These are phyloP conservation scores for Ichneumoninae sp. DNA, from an alignment of 2,888 invertebrate species.

Conservation along the genomic window DNA sequence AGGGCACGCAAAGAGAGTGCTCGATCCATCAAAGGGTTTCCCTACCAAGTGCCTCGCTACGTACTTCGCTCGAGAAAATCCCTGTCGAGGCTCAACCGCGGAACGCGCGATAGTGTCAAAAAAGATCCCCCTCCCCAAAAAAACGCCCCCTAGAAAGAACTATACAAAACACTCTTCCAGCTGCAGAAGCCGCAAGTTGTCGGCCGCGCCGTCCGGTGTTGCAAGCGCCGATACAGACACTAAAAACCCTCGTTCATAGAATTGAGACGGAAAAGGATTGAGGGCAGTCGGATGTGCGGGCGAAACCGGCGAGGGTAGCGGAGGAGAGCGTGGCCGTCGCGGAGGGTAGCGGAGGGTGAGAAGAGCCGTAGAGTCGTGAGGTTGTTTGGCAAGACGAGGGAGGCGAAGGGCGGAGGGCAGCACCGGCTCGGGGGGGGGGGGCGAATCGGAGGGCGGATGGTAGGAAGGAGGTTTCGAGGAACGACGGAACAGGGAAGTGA, in stretches of 20 bases:
- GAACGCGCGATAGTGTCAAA: conserved; percentile 19
- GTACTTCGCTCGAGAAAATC: not conserved
- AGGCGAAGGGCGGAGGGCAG: conserved; percentile 53
- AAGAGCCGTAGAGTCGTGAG: conserved; percentile 56
- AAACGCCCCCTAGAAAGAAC: no score
- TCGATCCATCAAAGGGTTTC: conserved; percentile 17
- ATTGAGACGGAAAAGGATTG: conserved; percentile 61
- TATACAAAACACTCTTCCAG: no score
- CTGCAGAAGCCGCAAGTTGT: not conserved
- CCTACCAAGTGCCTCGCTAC: not conserved
- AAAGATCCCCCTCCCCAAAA: not conserved
- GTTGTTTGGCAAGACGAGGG: conserved; percentile 63
- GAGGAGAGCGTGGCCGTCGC: conserved; percentile 63
- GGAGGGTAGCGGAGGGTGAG: conserved; percentile 50
- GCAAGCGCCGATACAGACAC: conserved; percentile 16
- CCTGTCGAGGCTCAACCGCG: not conserved
- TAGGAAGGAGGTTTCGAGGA: conserved; percentile 18
- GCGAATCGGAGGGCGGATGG: conserved; percentile 1
- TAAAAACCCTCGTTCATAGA: conserved; percentile 21
- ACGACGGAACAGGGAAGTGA: conserved; percentile 35
- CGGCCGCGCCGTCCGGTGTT: not conserved
- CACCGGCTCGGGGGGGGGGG: conserved; percentile 9
- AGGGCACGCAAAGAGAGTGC: not conserved
- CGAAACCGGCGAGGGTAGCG: conserved; percentile 45
- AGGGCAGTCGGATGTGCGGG: conserved; percentile 33